These are phyloP conservation scores for Stratiolaelaps scimitus DNA, from an alignment of 1,140 invertebrate genomes.

Conservation along the genomic window DNA sequence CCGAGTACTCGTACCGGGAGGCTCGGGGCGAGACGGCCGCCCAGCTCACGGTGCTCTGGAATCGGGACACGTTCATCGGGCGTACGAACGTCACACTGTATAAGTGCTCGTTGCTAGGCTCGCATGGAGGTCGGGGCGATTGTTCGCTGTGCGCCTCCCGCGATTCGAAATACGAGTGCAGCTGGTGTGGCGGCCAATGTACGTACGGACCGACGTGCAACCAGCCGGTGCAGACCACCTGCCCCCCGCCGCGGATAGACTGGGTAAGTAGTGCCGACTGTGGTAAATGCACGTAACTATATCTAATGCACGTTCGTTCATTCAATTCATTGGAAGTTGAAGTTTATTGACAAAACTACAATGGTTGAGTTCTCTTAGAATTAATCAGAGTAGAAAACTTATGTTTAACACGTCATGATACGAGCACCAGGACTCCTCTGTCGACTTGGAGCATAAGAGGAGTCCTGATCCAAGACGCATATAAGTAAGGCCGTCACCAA, in stretches of 20 bases:
- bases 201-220: constrained; percentile 66
- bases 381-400: no score
- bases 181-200: constrained; percentile 79
- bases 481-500: no score
- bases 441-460: no score
- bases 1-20: constrained; percentile 76
- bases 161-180: constrained; percentile 65
- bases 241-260: constrained; percentile 80
- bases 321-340: no score
- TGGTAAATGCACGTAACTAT: no score
- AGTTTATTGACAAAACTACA: no score
- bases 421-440: no score
- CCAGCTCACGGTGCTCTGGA: constrained; percentile 78
- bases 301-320: no score
- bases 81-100: constrained; percentile 76
- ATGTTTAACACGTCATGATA: no score
- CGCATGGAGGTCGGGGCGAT: constrained; percentile 76
- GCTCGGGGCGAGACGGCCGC: constrained; percentile 71
- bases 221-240: constrained; percentile 53
- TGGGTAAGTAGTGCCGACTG: constrained; percentile 51
- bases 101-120: constrained; percentile 83
- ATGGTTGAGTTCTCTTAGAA: no score
- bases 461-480: no score
- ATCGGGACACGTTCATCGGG: constrained; percentile 78
- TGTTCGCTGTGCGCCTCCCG: constrained; percentile 84